Base-by-base conservation (phyloP, 2,113 vertebrate genomes). In the Colossoma macropomum region DNA sequence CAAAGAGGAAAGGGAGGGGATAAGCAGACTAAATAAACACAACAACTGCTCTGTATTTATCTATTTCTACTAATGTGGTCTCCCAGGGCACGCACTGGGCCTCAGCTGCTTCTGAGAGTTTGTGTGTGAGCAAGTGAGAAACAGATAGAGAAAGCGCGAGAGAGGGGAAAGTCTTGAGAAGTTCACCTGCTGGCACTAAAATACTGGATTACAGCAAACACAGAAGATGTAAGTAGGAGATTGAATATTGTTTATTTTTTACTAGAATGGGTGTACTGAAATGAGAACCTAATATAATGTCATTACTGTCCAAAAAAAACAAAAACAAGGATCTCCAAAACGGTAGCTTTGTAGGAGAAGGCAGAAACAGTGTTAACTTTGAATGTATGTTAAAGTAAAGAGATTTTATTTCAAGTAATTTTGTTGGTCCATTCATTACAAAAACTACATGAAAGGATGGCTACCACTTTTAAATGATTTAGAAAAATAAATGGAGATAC, bases 151-250 rank as follows among this genome's bases (percentile, higher is more conserved):
- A 28, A 27, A 62, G 25, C 10, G 5, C 10, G 15, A 65, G 81
- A 70, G 66, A 56, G 52, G 78, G 87, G 80, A 87, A 1, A 41
- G 19, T 76, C 32, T 45, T 38, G 2, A 66, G 45, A 74, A 63
- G 13, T 23, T 63, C n/a, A 50, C 23, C n/a, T 25, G 34, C 34
- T 3, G 3, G 87, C 89, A 87, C 78, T 87, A 65, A 17, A 62
- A 84, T 25, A 83, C 82, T 89, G 83, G 74, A 83, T 79, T 68
- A 88, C 52, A 76, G 85, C 30, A 48, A 85, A 32, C 73, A 77
- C 81, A 74, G 54, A 83, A 27, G 89, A 94, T 91, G 92, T 94
- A 91, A 89, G 87, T 91, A 88, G 71, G n/a, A 63, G 50, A 1
- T 21, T 69, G 19, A 71, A 71, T 5, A n/a, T 15, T 71, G 4